Evolutionary conservation across 2,797 vertebrate species (phyloP), one percentile per base, ranked within the genome.

Genomic region (Enteromius trimaculatus): DNA sequence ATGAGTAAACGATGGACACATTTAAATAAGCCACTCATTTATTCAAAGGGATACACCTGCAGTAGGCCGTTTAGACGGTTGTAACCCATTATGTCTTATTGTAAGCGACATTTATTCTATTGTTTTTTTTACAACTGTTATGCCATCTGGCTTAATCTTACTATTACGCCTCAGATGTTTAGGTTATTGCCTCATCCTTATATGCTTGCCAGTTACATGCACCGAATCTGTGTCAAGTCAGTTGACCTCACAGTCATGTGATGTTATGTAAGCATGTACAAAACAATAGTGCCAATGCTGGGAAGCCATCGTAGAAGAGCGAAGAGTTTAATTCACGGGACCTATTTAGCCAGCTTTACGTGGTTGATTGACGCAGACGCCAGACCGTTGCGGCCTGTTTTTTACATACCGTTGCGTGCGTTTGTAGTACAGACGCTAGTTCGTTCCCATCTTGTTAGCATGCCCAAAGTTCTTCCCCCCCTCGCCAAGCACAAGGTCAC

Each of bases 401-500:
- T 81, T 10, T 71, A 76, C 44, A 65, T 17, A 9, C 4, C 13
- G 21, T 26, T 26, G 44, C 2, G 5, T 66, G 17, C 6, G 1
- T 49, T 37, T 39, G 70, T 64, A 13, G 10, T 11, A 6, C 9
- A 58, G 58, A 26, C 23, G 13, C 68, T 62, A 13, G 69, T 81
- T 62, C 4, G 2, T 42, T 78, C 34, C 76, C 37, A 19, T 79
- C 83, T 88, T 87, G 89, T 95, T 94, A 93, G 89, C 92, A 94
- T 95, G 93, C 92, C 21, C 85, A 86, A 80, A 87, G 89, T 87
- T 76, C 58, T 49, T 82, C 69, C 66, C 21, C 69, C 77, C 51
- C 44, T 83, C 47, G 31, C 55, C 90, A 87, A 85, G 76, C 87
- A 83, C 93, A 93, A 94, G 93, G 94, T 94, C 93, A 90, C 85